Conservation (phyloP, 1,140 invertebrate species). For the Sitophilus oryzae region DNA sequence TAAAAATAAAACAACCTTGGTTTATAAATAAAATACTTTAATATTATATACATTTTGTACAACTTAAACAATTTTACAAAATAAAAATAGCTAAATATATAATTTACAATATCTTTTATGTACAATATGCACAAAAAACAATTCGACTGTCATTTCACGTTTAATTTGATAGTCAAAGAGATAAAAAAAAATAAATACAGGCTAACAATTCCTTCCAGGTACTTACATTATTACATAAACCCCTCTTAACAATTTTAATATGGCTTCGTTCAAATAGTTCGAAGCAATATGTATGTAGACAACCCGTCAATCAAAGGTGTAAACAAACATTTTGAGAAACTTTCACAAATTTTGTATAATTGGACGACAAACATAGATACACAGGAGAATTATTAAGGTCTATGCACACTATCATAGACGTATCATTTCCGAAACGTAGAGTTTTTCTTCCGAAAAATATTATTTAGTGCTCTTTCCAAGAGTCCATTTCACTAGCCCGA, state of each 20-base stretch:
- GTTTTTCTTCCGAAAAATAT: too few species aligned
- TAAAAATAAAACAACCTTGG: not conserved
- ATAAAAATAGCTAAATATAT: slow-evolving; percentile 14
- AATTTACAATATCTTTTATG: slow-evolving; percentile 29
- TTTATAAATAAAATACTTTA: slow-evolving; percentile 36
- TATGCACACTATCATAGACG: too few species aligned
- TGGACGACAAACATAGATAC: too few species aligned
- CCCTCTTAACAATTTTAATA: not conserved
- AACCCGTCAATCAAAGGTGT: too few species aligned
- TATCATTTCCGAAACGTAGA: too few species aligned
- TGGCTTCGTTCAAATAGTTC: not conserved
- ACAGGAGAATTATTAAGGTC: too few species aligned
- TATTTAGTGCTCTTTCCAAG: too few species aligned
- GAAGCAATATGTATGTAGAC: not conserved
- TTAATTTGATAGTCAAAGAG: not conserved
- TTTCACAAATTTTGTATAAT: too few species aligned
- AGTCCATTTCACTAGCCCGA: too few species aligned
- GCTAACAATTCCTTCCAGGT: slow-evolving; percentile 21
- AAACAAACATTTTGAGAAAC: too few species aligned
- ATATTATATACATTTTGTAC: slow-evolving; percentile 39
- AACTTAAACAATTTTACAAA: slow-evolving; percentile 34
- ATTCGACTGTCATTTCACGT: not conserved
- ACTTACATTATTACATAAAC: slow-evolving; percentile 16
- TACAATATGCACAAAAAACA: slow-evolving; percentile 40
- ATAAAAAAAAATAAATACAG: slow-evolving; percentile 21